These are phyloP conservation scores for Drosophila kurseongensis DNA, from an alignment of 1,140 invertebrate species.

Conservation along the genomic window DNA sequence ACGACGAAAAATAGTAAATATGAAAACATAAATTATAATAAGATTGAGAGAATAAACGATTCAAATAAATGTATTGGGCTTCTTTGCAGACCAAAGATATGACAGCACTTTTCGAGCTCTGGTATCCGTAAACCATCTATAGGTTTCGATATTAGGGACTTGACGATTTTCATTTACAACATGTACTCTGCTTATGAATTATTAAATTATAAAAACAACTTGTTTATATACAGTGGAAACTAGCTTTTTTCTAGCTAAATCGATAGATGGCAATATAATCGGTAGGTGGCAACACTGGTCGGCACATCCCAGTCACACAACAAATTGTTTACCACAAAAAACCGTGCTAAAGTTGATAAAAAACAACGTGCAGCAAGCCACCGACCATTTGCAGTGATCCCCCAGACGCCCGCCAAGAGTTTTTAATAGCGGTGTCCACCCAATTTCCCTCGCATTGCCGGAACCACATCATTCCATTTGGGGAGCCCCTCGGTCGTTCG, in stretches of 20 bases:
- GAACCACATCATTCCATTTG: slow-evolving; percentile 24
- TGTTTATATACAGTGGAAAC: neutral
- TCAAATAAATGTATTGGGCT: no score
- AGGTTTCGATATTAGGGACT: no score
- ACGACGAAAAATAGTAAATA: no score
- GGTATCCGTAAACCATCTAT: no score
- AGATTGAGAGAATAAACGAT: no score
- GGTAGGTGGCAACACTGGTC: slow-evolving; percentile 24
- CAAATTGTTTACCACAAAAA: slow-evolving; percentile 34
- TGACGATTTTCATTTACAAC: no score
- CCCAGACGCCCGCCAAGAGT: slow-evolving; percentile 8
- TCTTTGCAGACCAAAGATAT: no score
- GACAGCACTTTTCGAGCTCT: no score
- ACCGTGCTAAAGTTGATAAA: slow-evolving; percentile 21
- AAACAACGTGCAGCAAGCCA: slow-evolving; percentile 4
- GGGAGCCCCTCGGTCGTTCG: slow-evolving; percentile 17
- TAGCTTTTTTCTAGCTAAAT: slow-evolving; percentile 1
- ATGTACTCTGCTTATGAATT: no score
- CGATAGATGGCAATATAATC: neutral
- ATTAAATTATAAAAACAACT: no score
- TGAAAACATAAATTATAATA: no score
- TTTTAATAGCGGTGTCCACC: slow-evolving; percentile 9
- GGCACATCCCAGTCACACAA: slow-evolving; percentile 32
- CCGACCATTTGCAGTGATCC: slow-evolving; percentile 4
- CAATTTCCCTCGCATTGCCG: neutral